Percentiles rank a stretch among this genome's conserved stretches.
Evolutionary conservation across 2,113 vertebrate genomes (phyloP).

Genomic region (Pseudorectes ferrugineus): DNA sequence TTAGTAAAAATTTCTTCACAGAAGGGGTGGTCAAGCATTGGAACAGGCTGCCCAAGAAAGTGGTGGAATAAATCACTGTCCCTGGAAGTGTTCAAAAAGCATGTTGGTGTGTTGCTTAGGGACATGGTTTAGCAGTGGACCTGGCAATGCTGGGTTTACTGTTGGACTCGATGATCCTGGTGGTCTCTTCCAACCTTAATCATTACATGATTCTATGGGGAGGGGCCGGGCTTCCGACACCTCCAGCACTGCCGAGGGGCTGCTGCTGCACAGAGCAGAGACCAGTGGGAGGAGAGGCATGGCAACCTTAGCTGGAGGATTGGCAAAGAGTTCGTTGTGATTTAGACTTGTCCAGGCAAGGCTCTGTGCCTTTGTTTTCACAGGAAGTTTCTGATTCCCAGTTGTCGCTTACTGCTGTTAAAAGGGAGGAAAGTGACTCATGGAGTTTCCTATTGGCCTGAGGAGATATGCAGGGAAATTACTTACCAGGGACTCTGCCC

Average conservation of each 20-base stretch:
- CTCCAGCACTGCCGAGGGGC: accelerated
- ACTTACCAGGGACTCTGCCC: background rate
- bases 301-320: background rate
- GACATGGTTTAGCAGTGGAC: background rate
- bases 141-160: background rate
- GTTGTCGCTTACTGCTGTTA: background rate
- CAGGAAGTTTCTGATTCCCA: constrained; percentile 58
- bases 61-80: background rate
- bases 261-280: background rate
- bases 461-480: background rate
- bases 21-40: background rate
- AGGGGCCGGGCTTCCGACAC: background rate
- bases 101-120: background rate
- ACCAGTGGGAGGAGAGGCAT: background rate
- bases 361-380: constrained; percentile 42
- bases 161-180: background rate
- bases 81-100: background rate
- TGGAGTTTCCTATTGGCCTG: constrained; percentile 30
- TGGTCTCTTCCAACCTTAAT: background rate
- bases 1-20: background rate
- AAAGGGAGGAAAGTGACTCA: constrained; percentile 63
- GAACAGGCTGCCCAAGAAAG: background rate
- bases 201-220: background rate
- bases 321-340: background rate
- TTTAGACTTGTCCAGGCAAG: constrained; percentile 1